Base-by-base conservation (phyloP, 2,113 vertebrate genomes). In the Amazona guildingii region DNA sequence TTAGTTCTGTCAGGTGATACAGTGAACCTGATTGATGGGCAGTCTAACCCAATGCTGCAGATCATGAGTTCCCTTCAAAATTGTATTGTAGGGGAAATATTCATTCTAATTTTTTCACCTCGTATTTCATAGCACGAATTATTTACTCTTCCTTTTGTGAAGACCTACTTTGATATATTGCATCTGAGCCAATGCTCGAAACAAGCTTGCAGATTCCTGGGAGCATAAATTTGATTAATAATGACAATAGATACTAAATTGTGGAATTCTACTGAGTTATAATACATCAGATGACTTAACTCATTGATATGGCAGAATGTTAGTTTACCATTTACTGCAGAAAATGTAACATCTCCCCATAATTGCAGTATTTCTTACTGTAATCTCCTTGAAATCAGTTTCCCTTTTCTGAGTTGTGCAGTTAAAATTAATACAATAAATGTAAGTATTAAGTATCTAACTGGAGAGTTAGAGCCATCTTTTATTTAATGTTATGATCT, bases 371-470 rank as follows among this genome's bases (percentile, higher is more conserved):
- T 70, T 83, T 77, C 73, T 75, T 80, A 74, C 29, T 33, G n/a
- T 70, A 88, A 31, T 68, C 12, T 87, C 39, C 52, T 63, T 83
- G 46, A 88, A 91, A 88, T 63, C 17, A 85, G 29, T 72, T 92
- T 59, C 20, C 67, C 69, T 78, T 90, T 85, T 94, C 78, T 18
- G 41, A 95, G 70, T 77, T 66, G 24, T 44, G 41, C 72, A 77
- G 63, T 92, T 92, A 82, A 74, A 95, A 92, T 83, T 79, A 73
- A 39, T 84, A 39, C 13, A 89, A 52, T 91, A 82, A 95, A 87
- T 83, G 82, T 91, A 91, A 93, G 72, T 93, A 90, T 85, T 76
- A 93, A 87, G 66, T 77, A 91, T 15, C 63, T 83, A 85, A 62
- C 31, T 5, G 35, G 41, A 79, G 57, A 73, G 62, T 64, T 92